A percentile compares a stretch with the other conserved stretches of the same genome.
Conservation (phyloP, 64 coral and sea anemone species). For the Pachyseris speciosa region DNA sequence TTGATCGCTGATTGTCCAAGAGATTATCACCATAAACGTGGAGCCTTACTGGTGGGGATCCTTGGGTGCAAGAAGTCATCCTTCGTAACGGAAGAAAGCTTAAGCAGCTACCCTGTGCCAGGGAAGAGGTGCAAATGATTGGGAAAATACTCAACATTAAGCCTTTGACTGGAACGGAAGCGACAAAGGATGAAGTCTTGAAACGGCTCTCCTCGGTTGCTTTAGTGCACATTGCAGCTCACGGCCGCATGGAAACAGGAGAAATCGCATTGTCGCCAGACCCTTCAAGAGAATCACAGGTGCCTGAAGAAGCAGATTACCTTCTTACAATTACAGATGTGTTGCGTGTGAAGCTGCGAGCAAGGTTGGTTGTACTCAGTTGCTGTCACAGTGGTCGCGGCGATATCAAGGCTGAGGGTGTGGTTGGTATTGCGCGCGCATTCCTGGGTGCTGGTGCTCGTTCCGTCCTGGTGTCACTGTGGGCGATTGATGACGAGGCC, state of each 20-base stretch:
- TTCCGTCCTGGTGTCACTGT: conserved; percentile 39
- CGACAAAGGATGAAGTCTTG: not conserved
- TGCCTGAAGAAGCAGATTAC: conserved; percentile 1
- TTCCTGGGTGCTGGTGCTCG: conserved; percentile 8
- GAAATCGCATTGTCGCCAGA: conserved; percentile 10
- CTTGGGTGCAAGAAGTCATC: not conserved
- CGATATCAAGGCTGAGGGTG: conserved; percentile 32
- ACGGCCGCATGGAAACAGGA: not conserved
- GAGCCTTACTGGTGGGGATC: conserved; percentile 23
- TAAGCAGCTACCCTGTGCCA: not conserved
- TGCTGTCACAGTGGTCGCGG: conserved; percentile 46
- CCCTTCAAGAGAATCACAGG: too few relatives aligned
- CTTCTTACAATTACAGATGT: conserved; percentile 36
- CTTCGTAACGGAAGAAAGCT: not conserved
- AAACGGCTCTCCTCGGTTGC: not conserved
- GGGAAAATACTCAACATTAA: not conserved
- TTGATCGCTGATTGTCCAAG: not conserved
- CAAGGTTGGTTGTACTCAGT: conserved; percentile 22
- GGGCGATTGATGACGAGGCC: conserved; percentile 7
- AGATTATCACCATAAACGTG: not conserved
- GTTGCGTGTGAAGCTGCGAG: not conserved
- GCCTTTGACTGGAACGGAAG: not conserved
- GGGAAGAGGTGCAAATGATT: not conserved
- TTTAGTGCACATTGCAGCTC: not conserved
- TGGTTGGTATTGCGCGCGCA: conserved; percentile 27